Evolutionary conservation across 2,888 invertebrate genomes (phyloP).

Genomic region (Stenoptilia bipunctidactyla): DNA sequence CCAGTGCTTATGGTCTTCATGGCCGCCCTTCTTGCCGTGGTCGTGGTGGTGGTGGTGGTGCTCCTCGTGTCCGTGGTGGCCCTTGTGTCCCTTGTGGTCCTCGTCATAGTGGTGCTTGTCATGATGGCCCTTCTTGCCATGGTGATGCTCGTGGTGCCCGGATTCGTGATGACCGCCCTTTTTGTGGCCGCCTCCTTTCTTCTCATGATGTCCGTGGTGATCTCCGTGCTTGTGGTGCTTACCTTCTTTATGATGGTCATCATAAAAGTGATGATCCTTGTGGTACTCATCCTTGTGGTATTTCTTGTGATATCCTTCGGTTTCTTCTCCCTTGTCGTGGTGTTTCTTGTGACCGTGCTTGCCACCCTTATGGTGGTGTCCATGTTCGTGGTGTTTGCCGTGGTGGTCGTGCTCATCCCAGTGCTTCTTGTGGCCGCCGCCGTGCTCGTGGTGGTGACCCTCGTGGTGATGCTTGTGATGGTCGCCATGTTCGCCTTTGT

Average conservation of each 20-base stretch:
- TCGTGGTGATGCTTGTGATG: slow-evolving; percentile 83
- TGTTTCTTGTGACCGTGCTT: slow-evolving; percentile 86
- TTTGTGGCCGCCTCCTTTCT: slow-evolving; percentile 83
- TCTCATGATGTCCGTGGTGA: slow-evolving; percentile 82
- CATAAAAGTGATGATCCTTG: slow-evolving; percentile 90
- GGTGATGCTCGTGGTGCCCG: slow-evolving; percentile 81
- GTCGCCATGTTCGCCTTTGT: slow-evolving; percentile 82
- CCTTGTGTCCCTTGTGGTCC: slow-evolving; percentile 84
- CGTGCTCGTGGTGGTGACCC: slow-evolving; percentile 81
- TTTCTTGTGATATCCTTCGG: slow-evolving; percentile 87
- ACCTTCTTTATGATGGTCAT: slow-evolving; percentile 87
- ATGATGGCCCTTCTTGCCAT: slow-evolving; percentile 85
- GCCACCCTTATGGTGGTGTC: slow-evolving; percentile 82
- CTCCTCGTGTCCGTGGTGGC: slow-evolving; percentile 81
- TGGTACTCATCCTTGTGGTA: slow-evolving; percentile 89
- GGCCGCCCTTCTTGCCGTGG: slow-evolving; percentile 83
- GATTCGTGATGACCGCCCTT: slow-evolving; percentile 85
- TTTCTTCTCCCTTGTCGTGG: slow-evolving; percentile 87
- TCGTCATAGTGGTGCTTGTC: slow-evolving; percentile 87
- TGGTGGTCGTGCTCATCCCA: slow-evolving; percentile 82
- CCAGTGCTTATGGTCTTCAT: slow-evolving; percentile 81
- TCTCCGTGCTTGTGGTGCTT: slow-evolving; percentile 86
- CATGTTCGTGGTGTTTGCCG: slow-evolving; percentile 82
- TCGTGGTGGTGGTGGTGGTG: slow-evolving; percentile 82
- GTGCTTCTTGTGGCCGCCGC: slow-evolving; percentile 84